phyloP scores from a whole-genome alignment of 2,888 invertebrate species.

The Tinea trinotella region DNA sequence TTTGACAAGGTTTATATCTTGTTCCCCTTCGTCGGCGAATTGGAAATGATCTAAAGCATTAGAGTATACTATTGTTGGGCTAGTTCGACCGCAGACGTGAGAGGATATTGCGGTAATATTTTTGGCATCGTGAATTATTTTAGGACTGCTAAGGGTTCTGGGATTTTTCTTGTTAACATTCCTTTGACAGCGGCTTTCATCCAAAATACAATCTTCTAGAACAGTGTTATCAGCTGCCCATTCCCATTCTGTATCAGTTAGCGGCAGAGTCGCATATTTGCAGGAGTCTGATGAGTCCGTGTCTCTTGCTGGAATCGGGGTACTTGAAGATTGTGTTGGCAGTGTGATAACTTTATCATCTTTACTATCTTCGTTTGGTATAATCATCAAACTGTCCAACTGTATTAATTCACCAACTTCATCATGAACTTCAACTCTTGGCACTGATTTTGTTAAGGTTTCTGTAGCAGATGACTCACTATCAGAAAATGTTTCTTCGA shows the following conservation, averaged over 20 bases:
- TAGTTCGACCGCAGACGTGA: slow-evolving; percentile 57
- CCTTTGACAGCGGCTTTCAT: slow-evolving; percentile 46
- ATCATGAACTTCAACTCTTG: slow-evolving; percentile 81
- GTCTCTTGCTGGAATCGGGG: slow-evolving; percentile 55
- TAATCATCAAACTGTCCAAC: slow-evolving; percentile 72
- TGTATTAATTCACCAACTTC: slow-evolving; percentile 78
- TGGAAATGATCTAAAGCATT: slow-evolving; percentile 84
- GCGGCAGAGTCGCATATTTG: slow-evolving; percentile 78
- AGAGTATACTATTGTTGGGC: slow-evolving; percentile 46
- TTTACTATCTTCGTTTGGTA: slow-evolving; percentile 35
- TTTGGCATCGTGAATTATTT: slow-evolving; percentile 50
- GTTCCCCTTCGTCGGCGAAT: slow-evolving; percentile 89
- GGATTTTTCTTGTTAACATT: slow-evolving; percentile 37
- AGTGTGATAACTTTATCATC: slow-evolving; percentile 25
- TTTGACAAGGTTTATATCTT: slow-evolving; percentile 75
- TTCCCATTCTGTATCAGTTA: slow-evolving; percentile 91
- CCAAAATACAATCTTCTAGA: slow-evolving; percentile 78
- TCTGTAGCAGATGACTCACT: slow-evolving; percentile 53
- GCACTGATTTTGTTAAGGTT: slow-evolving; percentile 66
- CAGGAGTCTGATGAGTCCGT: slow-evolving; percentile 77
- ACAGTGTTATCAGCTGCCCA: slow-evolving; percentile 89
- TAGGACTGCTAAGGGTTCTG: slow-evolving; percentile 47
- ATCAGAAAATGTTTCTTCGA: slow-evolving; percentile 72
- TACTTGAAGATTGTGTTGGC: slow-evolving; percentile 46
- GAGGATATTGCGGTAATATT: slow-evolving; percentile 50